phyloP scores from a whole-genome alignment of 2,888 invertebrate species.

The Melanostoma scalare region DNA sequence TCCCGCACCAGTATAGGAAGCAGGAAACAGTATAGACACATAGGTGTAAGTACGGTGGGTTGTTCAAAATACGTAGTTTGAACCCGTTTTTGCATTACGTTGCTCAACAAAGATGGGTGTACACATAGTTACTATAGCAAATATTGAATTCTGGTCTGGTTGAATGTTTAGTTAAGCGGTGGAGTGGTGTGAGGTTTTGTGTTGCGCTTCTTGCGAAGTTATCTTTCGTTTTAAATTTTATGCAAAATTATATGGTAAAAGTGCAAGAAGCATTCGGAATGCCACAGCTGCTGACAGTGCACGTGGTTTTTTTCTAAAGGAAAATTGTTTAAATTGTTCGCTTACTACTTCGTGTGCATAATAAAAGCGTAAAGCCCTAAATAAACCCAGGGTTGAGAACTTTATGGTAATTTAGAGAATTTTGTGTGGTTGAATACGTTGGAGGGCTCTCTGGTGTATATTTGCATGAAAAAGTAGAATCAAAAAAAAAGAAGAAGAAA shows the following conservation, averaged over 20 bases:
- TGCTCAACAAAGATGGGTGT: constrained; percentile 19
- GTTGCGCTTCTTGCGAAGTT: constrained; percentile 34
- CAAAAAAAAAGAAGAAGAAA: neutral
- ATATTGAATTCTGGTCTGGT: constrained; percentile 67
- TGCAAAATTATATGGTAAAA: constrained; percentile 21
- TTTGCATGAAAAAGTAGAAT: neutral
- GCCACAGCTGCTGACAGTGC: constrained; percentile 62
- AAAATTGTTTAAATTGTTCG: constrained; percentile 68
- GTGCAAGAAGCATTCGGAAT: constrained; percentile 48
- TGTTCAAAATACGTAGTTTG: neutral
- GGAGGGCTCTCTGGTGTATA: neutral
- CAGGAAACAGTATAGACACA: constrained; percentile 35
- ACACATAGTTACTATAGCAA: constrained; percentile 20
- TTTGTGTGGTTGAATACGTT: constrained; percentile 44
- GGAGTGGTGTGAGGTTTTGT: neutral
- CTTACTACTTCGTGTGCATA: constrained; percentile 35
- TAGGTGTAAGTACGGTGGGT: neutral
- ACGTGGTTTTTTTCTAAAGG: constrained; percentile 25
- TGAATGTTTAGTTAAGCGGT: constrained; percentile 33
- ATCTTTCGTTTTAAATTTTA: constrained; percentile 33
- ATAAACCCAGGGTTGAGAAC: constrained; percentile 18
- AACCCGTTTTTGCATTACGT: constrained; percentile 51
- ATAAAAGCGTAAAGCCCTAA: constrained; percentile 33
- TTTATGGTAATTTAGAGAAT: constrained; percentile 44
- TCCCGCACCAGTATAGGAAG: constrained; percentile 42